Conservation (phyloP, 2,888 invertebrate species). For the Metallyticus violacea region DNA sequence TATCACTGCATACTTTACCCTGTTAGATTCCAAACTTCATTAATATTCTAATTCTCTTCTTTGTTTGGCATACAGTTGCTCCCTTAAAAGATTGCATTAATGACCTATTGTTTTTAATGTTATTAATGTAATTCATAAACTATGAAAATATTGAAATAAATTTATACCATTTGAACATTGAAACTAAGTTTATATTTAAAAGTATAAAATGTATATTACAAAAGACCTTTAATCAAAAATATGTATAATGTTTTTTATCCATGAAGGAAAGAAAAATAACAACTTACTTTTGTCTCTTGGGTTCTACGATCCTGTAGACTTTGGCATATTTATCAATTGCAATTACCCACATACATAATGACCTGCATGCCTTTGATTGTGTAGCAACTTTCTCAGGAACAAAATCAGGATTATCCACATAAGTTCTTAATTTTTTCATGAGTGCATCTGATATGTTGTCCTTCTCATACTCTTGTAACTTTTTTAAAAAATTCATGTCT, state of each 20-base stretch:
- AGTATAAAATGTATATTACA: background rate
- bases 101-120: no score
- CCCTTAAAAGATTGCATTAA: no score
- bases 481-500: slow-evolving; percentile 79
- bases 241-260: background rate
- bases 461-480: slow-evolving; percentile 80
- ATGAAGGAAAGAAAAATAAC: background rate
- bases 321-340: slow-evolving; percentile 88
- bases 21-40: no score
- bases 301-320: slow-evolving; percentile 82
- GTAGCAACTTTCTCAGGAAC: slow-evolving; percentile 79
- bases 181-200: no score
- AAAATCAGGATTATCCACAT: slow-evolving; percentile 83
- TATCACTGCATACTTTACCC: no score
- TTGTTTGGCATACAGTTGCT: no score
- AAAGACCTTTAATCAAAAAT: background rate
- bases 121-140: no score
- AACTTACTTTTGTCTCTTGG: slow-evolving; percentile 71
- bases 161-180: background rate
- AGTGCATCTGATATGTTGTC: slow-evolving; percentile 77
- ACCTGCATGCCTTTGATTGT: slow-evolving; percentile 83
- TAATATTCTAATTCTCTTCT: no score
- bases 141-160: background rate
- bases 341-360: slow-evolving; percentile 89
- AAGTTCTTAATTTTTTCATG: slow-evolving; percentile 75